Percentiles rank a stretch among this genome's conserved stretches.
Evolutionary conservation across 2,113 vertebrate genomes (phyloP).

Genomic region (Psittacara wagleri): DNA sequence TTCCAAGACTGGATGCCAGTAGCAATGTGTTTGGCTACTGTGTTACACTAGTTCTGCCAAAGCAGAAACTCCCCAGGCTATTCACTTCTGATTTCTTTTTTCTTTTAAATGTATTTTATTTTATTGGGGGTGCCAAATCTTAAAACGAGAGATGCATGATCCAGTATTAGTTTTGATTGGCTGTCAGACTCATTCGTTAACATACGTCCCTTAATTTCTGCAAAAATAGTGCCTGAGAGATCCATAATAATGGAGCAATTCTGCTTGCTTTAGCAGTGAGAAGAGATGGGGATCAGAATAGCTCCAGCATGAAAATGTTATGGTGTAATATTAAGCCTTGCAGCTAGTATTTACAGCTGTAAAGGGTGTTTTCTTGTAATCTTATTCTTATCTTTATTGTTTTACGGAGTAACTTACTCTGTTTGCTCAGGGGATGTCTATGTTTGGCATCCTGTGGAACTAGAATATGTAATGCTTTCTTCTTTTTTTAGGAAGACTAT

Average conservation of each 20-base stretch:
- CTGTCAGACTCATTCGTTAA: background rate
- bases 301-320: background rate
- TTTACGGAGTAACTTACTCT: background rate
- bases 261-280: background rate
- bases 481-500: background rate
- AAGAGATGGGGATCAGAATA: background rate
- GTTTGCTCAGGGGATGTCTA: slow-evolving; percentile 5
- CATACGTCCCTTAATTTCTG: background rate
- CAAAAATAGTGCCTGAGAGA: background rate
- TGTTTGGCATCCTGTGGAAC: background rate
- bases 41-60: slow-evolving; percentile 24
- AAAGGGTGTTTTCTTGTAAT: slow-evolving; percentile 14
- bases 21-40: slow-evolving; percentile 12
- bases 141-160: background rate
- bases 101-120: background rate
- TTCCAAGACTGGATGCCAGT: slow-evolving; percentile 43
- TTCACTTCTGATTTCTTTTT: background rate
- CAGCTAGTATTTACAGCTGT: slow-evolving; percentile 25
- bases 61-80: background rate
- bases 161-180: background rate
- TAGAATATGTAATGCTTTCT: background rate
- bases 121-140: background rate
- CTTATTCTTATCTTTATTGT: slow-evolving; percentile 27
- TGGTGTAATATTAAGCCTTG: background rate
- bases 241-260: background rate